Percentiles rank a stretch among this genome's conserved stretches.
phyloP scores from a whole-genome alignment of 1,140 invertebrate species.

The Macrobrachium rosenbergii region DNA sequence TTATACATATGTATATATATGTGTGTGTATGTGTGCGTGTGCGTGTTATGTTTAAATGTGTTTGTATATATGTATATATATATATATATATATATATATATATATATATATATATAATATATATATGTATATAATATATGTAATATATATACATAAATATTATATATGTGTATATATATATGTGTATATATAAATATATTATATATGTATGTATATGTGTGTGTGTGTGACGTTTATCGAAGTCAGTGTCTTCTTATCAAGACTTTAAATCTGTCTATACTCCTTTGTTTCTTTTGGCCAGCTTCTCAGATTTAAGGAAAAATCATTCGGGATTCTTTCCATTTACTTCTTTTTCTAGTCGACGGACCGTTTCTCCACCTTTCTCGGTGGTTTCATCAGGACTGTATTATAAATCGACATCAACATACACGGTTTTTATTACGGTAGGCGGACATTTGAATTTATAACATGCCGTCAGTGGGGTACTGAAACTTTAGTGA shows the following conservation, averaged over 20 bases:
- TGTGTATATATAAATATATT: slow-evolving; percentile 30
- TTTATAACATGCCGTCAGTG: too few species aligned
- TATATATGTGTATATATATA: slow-evolving; percentile 39
- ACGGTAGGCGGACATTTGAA: background rate
- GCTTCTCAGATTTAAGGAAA: too few species aligned
- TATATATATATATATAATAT: slow-evolving; percentile 16
- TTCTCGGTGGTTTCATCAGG: background rate
- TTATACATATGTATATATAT: slow-evolving; percentile 34
- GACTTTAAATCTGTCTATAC: too few species aligned
- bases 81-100: slow-evolving; percentile 28
- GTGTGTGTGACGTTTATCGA: too few species aligned
- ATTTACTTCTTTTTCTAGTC: background rate
- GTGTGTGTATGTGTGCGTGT: slow-evolving; percentile 21
- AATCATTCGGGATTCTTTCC: too few species aligned
- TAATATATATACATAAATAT: slow-evolving; percentile 9
- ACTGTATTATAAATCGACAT: background rate
- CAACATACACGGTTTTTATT: background rate
- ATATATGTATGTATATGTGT: background rate
- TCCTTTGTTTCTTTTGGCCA: too few species aligned
- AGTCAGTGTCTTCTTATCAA: too few species aligned
- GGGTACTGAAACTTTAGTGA: too few species aligned
- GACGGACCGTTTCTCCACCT: background rate
- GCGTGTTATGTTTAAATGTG: slow-evolving; percentile 17
- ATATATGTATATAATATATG: background rate
- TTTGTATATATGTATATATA: slow-evolving; percentile 34